Conservation (phyloP, 2,797 vertebrate species). For the Choloepus didactylus region DNA sequence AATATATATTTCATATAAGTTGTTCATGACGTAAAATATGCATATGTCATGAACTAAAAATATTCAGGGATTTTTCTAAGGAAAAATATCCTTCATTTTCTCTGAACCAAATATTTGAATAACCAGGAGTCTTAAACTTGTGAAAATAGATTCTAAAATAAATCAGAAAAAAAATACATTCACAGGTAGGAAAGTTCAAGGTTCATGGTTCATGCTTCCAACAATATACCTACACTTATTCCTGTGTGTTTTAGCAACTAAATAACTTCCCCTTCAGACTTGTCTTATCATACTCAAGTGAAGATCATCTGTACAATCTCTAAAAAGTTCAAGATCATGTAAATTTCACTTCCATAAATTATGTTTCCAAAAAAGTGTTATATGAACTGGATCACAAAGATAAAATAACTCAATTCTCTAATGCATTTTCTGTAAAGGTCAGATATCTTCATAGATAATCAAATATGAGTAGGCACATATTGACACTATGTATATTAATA, state of each 20-base stretch:
- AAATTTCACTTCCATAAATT: not conserved
- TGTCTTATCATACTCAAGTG: not conserved
- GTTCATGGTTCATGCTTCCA: not conserved
- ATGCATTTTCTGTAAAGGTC: not conserved
- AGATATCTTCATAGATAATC: not conserved
- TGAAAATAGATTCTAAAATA: not conserved
- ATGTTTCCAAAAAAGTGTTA: not conserved
- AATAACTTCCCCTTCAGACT: not conserved
- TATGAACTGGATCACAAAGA: not conserved
- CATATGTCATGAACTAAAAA: slow-evolving; percentile 37
- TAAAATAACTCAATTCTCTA: not conserved
- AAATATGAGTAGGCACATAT: not conserved
- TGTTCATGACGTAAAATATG: slow-evolving; percentile 48
- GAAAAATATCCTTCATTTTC: not conserved
- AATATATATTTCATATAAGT: not conserved
- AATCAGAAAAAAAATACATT: not conserved
- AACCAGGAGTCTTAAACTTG: not conserved
- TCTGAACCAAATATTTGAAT: not conserved
- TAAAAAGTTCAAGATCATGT: not conserved
- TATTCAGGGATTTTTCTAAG: not conserved
- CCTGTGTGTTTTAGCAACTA: not conserved
- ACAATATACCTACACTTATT: not conserved
- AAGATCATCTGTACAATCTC: not conserved
- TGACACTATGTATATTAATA: not conserved
- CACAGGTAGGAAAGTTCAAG: not conserved